Percentiles rank a stretch among this genome's conserved stretches.
These are phyloP conservation scores for Emydocephalus ijimae DNA, from an alignment of 2,113 vertebrate genomes.

Conservation along the genomic window DNA sequence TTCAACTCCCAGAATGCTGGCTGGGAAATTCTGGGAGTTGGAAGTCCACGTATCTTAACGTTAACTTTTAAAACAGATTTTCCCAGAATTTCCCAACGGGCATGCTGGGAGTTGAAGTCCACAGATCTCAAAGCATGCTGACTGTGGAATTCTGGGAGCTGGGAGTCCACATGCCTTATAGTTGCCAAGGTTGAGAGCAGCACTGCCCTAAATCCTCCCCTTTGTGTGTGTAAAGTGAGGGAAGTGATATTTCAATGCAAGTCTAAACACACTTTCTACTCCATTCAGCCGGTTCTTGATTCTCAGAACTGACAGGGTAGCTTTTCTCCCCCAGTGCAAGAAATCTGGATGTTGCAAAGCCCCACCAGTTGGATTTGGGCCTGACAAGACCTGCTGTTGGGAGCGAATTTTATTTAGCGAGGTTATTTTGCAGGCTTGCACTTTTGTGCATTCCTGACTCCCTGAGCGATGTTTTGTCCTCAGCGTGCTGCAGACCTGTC, in stretches of 20 bases:
- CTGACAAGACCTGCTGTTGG: not conserved
- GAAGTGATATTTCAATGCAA: not conserved
- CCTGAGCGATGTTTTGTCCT: not conserved
- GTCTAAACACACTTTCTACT: not conserved
- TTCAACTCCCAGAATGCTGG: too few relatives aligned
- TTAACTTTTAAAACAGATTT: not conserved
- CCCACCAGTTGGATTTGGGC: not conserved
- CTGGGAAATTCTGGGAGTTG: too few relatives aligned
- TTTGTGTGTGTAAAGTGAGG: not conserved
- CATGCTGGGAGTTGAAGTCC: not conserved
- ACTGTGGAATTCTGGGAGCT: not conserved
- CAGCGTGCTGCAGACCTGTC: not conserved
- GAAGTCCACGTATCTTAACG: too few relatives aligned
- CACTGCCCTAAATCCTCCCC: not conserved
- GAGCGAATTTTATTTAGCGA: not conserved
- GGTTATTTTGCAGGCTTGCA: not conserved
- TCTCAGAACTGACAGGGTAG: not conserved
- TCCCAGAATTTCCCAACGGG: not conserved
- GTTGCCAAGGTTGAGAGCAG: too few relatives aligned
- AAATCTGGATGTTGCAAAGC: not conserved
- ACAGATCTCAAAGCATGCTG: not conserved
- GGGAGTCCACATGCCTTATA: too few relatives aligned
- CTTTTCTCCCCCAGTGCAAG: too few relatives aligned
- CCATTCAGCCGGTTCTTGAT: not conserved
- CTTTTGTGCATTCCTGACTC: slow-evolving; percentile 16